Base-by-base conservation (phyloP, 2,888 invertebrate species). In the Notodonta ziczac region DNA sequence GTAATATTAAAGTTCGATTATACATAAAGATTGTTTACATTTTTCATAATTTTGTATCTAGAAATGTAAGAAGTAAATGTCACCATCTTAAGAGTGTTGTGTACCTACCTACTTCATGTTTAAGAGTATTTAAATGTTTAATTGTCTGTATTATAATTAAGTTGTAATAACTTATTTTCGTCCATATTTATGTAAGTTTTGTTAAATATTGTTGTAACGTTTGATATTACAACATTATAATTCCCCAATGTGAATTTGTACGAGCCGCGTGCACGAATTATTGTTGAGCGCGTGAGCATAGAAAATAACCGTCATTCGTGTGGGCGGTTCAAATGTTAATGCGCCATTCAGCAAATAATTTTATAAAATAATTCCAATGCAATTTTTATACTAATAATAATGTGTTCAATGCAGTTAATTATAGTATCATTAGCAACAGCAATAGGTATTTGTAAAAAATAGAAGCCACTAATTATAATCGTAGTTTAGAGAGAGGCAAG, bases 1-100 rank as follows among this genome's bases (percentile, higher is more conserved):
- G 63, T 57, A 53, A 53, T 52, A 63, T 60, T 61, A 62, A 39
- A 53, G 58, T 63, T 14, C 39, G 56, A 62, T 52, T 63, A 52
- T 59, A 60, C 44, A 57, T 46, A 10, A 63, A 56, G 57, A 58
- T 69, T 56, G 53, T 62, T 66, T 59, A 59, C 50, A 56, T 24
- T 65, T 42, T 42, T 42, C 66, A 63, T 58, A 39, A 78, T 77
- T 77, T 78, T 79, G 65, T 77, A 77, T 76, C 57, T 77, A 76
- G 73, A 59, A 50, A 8, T 69, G 54, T 69, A 72, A 74, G 76
- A 69, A 7, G 39, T 35, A 6, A 58, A 64, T 69, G 24, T 24
- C 24, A 71, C 67, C 62, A 64, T 69, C 63, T 59, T 66, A 65
- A 60, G 66, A 77, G 74, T 78, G 82, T 76, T 80, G 73, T 78